A percentile compares a stretch with the other conserved stretches of the same genome.
Evolutionary conservation across 2,113 vertebrate genomes (phyloP).

Genomic region (Psittacara wagleri): DNA sequence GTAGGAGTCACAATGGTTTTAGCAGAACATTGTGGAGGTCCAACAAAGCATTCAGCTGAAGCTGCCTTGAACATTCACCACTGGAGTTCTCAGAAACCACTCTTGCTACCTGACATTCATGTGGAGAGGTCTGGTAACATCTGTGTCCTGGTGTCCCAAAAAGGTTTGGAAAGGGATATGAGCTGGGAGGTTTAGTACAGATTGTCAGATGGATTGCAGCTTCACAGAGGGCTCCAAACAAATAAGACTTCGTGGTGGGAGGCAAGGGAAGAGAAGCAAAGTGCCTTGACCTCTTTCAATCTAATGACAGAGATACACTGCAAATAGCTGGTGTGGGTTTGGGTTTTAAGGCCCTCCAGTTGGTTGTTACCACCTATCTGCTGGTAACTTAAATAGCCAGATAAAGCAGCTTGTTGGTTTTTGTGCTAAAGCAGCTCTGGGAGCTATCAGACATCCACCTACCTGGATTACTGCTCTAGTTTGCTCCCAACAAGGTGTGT

Average conservation of each 20-base stretch:
- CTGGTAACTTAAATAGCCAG: not conserved
- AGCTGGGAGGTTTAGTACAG: not conserved
- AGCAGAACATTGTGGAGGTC: not conserved
- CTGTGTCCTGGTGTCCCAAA: not conserved
- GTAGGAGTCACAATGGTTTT: not conserved
- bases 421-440: not conserved
- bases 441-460: not conserved
- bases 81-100: not conserved
- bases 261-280: not conserved
- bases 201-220: rapidly evolving
- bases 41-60: not conserved
- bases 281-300: not conserved
- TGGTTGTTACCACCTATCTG: conserved; percentile 1
- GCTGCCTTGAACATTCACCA: not conserved
- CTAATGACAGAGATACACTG: not conserved
- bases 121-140: not conserved
- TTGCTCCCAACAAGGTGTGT: not conserved
- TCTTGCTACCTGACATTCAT: not conserved
- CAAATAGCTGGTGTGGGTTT: not conserved
- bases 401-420: not conserved
- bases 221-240: not conserved
- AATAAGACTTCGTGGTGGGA: not conserved
- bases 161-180: not conserved
- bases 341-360: conserved; percentile 22
- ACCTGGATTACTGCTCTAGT: not conserved